Base-by-base conservation (phyloP, 2,113 vertebrate species). In the Etia nguti region DNA sequence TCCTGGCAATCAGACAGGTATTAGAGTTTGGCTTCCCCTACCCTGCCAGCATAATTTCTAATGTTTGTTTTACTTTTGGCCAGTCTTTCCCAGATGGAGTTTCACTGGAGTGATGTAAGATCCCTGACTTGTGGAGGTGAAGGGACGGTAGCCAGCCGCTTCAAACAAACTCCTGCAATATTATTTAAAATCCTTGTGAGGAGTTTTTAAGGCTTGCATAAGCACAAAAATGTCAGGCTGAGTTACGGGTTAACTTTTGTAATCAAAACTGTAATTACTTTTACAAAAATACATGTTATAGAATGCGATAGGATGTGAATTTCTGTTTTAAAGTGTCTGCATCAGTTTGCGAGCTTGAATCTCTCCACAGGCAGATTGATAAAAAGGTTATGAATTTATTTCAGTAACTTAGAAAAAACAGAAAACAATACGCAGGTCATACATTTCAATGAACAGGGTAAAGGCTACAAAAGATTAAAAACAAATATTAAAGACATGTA, bases 301-400 rank as follows among this genome's bases (percentile, higher is more conserved):
- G 34, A 38, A 22, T 38, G 41, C 12, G 5, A 57, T 4, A 57
- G 24, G 7, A 57, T 15, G 18, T 1, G 16, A 75, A 0, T 50
- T 29, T 31, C 43, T 75, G 41, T 73, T 73, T 73, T 50, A 77
- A 77, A 31, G 16, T 77, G 73, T 52, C 73, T 77, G 73, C 18
- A 77, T 50, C 46, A 31, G 26, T 77, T 77, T 34, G 10, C 13
- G 46, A 77, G 26, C 18, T 77, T n/a, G 26, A 77, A 77, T 52
- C 46, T 77, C 0, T 48, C 46, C 73, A 34, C 26, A 77, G 10
- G 34, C 80, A 84, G 43, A 55, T 84, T 86, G 62, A 20, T 86
- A 50, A 57, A 85, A 86, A 91, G 73, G 34, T 89, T 87, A 90
- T 86, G 43, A 8, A 89, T 96, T 95, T 94, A 94, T 95, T 94